Evolutionary conservation across 2,113 vertebrate species (phyloP), one percentile per base, ranked within the genome.

Genomic region (Heterocephalus glaber): DNA sequence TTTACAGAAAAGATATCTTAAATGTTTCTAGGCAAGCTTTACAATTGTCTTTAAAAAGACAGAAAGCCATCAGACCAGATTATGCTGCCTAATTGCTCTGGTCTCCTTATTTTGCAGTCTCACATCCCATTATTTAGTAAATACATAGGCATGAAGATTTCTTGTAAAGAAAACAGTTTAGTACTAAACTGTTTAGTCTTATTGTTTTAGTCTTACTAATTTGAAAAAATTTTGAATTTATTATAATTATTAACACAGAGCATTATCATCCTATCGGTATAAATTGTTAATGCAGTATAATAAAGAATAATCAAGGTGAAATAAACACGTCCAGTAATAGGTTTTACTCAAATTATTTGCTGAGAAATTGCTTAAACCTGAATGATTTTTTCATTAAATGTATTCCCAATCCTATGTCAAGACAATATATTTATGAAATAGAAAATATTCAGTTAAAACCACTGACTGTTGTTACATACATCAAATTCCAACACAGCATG

Each of bases 241-340:
- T 89, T 95, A 41, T 79, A 82, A 86, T 93, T 35, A 68, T 92
- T 95, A 86, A 83, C 68, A 86, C 12, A 92, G 22, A 47, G 80
- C 5, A 90, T 93, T 95, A 94, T 77, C 94, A 97, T 97, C 79
- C 92, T 95, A 97, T 97, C 65, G 89, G 70, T 91, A 92, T 76
- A 96, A 95, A 92, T 86, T 83, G 66, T 49, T 41, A 92, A 61
- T 61, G 30, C 44, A 88, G 52, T 90, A 44, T 93, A 95, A 97
- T 94, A 94, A 96, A 90, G 58, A 92, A 95, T 89, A 96, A 96
- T 95, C 44, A 76, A 90, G 74, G 80, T 88, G 72, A 96, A 97
- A 91, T 86, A 90, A 97, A 90, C 26, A 94, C 88, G 61, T 90
- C 88, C 35, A 26, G 56, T 94, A 95, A 95, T 95, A 95, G 35